Evolutionary conservation across 2,888 invertebrate genomes (phyloP), one percentile per base, ranked within the genome.

Genomic region (Dryadula phaetusa): DNA sequence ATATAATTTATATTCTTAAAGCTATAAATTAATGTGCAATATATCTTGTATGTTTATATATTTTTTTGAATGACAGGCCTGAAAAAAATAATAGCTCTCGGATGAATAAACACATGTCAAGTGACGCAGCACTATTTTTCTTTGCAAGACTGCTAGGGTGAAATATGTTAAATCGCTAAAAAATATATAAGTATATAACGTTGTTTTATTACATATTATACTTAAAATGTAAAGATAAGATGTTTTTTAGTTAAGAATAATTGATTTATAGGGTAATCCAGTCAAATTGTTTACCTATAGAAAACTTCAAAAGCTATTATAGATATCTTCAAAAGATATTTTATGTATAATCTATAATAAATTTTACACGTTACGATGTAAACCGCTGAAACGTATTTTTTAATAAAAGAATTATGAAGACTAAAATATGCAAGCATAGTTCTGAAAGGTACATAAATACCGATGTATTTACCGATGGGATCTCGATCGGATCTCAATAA

Each of bases 221-320:
- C 18, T 20, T 22, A 12, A 20, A 44, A 44, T 60, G 28, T 42
- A 28, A 60, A 56, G 34, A 40, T 37, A 16, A n/a, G 22, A 25
- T 10, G 12, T 40, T 40, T 40, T 10, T 56, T 40, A 56, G 20
- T 56, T 56, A 22, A 22, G 20, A 60, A 44, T 32, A 44, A 46
- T 44, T 28, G 60, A 60, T 60, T 60, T 60, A 60, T 46, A 20
- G 46, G 3, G n/a, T 46, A 32, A 60, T 40, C 18, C 20, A 60
- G 20, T 12, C 0, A 32, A 28, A 60, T 18, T 14, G 12, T 8
- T 60, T 44, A 60, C 14, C 18, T 14, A 32, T 7, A 44, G 5
- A 44, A 37, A 56, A 20, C 60, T 60, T 60, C 60, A 60, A 60
- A 58, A 18, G 28, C n/a, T n/a, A n/a, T n/a, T n/a, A n/a, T n/a